Evolutionary conservation across 2,888 invertebrate species (phyloP).

Genomic region (Cerastis rubricosa): DNA sequence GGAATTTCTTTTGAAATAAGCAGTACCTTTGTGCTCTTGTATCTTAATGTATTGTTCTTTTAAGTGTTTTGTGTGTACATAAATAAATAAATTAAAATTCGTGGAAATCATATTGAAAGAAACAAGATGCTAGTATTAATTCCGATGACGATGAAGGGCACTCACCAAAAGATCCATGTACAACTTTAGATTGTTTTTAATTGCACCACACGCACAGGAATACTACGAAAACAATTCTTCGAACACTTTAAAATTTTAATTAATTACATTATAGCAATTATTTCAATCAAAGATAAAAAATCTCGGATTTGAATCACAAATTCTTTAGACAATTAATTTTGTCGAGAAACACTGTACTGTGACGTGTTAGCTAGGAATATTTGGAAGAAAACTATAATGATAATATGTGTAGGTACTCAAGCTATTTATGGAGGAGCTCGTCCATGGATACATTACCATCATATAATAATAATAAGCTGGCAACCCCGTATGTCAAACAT

Average conservation of each 20-base stretch:
- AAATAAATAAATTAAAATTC: too few species aligned
- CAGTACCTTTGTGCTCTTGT: too few species aligned
- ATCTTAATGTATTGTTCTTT: too few species aligned
- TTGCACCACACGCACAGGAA: not conserved
- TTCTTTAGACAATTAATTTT: slow-evolving; percentile 53
- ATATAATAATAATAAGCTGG: too few species aligned
- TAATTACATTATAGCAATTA: slow-evolving; percentile 5
- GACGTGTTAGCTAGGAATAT: too few species aligned
- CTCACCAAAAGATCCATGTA: not conserved
- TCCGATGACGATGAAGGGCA: not conserved
- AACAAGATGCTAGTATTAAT: not conserved
- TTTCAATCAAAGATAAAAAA: not conserved
- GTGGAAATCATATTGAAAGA: not conserved
- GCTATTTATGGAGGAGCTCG: not conserved
- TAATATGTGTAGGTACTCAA: not conserved
- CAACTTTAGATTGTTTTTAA: not conserved
- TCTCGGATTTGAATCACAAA: slow-evolving; percentile 33
- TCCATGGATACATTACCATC: not conserved
- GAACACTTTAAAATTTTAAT: slow-evolving; percentile 6
- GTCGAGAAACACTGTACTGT: too few species aligned
- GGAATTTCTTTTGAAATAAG: too few species aligned
- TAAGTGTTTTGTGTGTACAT: too few species aligned
- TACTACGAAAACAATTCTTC: not conserved
- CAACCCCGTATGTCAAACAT: too few species aligned
- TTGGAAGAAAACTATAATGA: not conserved